Evolutionary conservation across 2,797 vertebrate genomes (phyloP), one percentile per base, ranked within the genome.

Genomic region (Sitta carolinensis): DNA sequence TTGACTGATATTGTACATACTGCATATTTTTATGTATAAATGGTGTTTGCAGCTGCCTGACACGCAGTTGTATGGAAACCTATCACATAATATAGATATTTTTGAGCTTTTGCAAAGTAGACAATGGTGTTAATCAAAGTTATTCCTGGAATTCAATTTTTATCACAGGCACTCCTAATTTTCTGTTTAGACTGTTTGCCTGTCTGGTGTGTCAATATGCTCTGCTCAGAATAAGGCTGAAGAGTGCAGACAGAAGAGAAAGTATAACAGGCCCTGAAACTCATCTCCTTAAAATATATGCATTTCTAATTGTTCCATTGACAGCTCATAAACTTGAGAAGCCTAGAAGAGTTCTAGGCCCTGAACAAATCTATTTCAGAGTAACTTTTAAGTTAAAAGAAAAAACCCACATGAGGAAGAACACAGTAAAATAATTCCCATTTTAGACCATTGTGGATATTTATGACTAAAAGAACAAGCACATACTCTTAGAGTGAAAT

Each of bases 331-430:
- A 61, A 36, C 26, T 34, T 34, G 43, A 62, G 26, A 89, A 72
- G 21, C 21, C 42, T 64, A 51, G 54, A 22, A 84, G 20, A 64
- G 10, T 7, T 68, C 25, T 55, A 57, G 11, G 7, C 27, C 51
- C 55, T 62, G 43, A 84, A 17, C 5, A 57, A 77, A 17, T 67
- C 26, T 70, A 25, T 6, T 58, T 70, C 15, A 40, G 47, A 54
- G 15, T 51, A 76, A 47, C 10, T 61, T 64, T 66, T 82, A 62
- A 68, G 61, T 76, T 38, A 57, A 66, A 59, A 66, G 16, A 27
- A 57, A 55, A 84, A 74, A 25, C 4, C 7, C 4, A 9, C 9
- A 21, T 0, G 7, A 3, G 19, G 1, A 2, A 32, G 10, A 86
- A 38, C 23, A 43, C 25, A 36, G 8, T 38, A 42, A 62, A 57